Base-by-base conservation (phyloP, 1,140 invertebrate species). In the Leptopilina clavipes region DNA sequence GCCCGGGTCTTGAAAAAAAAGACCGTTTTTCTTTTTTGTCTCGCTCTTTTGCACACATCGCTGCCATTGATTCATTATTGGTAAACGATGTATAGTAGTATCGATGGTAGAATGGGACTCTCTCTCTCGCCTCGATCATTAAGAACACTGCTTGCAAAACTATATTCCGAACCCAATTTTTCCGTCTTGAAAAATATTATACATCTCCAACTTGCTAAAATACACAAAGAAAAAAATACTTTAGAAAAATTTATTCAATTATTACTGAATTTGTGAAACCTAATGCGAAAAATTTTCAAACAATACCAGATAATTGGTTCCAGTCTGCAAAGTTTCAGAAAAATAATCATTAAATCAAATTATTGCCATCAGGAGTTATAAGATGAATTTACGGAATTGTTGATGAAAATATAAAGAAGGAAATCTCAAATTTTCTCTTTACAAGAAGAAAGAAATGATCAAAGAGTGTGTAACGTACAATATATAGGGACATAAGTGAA, bases 51-150 rank as follows among this genome's bases (percentile, higher is more conserved):
- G 54, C 71, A 45, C 71, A 18, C 31, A 45, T 72, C 71, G 44
- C 31, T n/a, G 45, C 19, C 71, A 45, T 72, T 72, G 71, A 72
- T 72, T 18, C 19, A 25, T 45, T 72, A 72, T 72, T 72, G 71
- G 19, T 72, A 45, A 59, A 59, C 19, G 18, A 59, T 59, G 54
- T 59, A 22, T 59, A 59, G 54, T 22, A 59, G 54, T 59, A 17
- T 22, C 19, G 17, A 17, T 19, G 54, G 54, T 10, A 31, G 25
- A 5, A 59, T 59, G 19, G 19, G 18, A 2, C 25, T 31, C 25
- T 31, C 25, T 31, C 25, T 31, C 25, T 31, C 5, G 5, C 25
- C 5, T 48, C 18, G 18, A 59, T 59, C 54, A 59, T 59, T 59
- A 59, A 59, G 54, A 59, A 59, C 10, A 11, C 17, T 52, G 48